Base-by-base conservation (phyloP, 2,888 invertebrate genomes). In the Stictocephala bisonia region DNA sequence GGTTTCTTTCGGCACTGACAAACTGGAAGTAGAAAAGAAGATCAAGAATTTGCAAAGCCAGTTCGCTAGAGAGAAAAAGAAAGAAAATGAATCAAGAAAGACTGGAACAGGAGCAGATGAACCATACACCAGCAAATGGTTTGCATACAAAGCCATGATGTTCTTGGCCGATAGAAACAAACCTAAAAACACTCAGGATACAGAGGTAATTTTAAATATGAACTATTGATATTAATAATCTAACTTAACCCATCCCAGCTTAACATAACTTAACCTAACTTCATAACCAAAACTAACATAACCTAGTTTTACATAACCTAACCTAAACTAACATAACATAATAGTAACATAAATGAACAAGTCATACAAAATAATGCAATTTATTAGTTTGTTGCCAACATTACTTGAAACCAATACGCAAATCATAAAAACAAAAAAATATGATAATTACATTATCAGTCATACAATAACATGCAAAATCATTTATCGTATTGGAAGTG, bases 61-160 rank as follows among this genome's bases (percentile, higher is more conserved):
- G 18, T 72, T 72, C 44, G 41, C 68, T 1, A 27, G 72, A 4
- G 60, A 74, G 27, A 60, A 20, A 0, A 72, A 74, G 26, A 74
- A 69, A 31, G 72, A 74, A 40, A 60, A 15, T 0, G 72, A 72
- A 2, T 51, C 48, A n/a, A 44, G 3, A 11, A 72, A 44, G 35
- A 66, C 72, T 11, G 66, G 66, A 9, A 27, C 70, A 7, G 58
- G 67, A n/a, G 22, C 50, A 7, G 44, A 74, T n/a, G 67, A 67
- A 15, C 20, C 24, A 1, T 72, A 74, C 24, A 48, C 31, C 50
- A 71, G 73, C 71, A 75, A 75, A 40, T 75, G 73, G 75, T 75
- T 75, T 68, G 72, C 72, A 15, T 73, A 51, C 50, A 51, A 68
- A 70, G 35, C 35, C 18, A 15, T 75, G 26, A 60, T 60, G 58